These are phyloP conservation scores for Okapia johnstoni DNA, from an alignment of 2,113 vertebrate species.

Conservation along the genomic window DNA sequence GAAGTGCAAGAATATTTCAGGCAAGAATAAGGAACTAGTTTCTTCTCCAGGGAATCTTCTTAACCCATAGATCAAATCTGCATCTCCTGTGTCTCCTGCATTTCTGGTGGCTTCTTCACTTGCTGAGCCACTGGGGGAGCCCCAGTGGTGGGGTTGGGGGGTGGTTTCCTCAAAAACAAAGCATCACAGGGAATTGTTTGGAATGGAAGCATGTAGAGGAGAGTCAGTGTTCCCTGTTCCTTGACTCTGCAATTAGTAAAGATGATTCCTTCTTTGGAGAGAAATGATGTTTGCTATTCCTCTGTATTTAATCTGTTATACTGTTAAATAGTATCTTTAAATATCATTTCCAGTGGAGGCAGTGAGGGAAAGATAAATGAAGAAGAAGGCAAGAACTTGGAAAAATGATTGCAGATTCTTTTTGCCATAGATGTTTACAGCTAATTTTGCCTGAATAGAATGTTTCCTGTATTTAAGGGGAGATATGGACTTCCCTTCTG, in stretches of 20 bases:
- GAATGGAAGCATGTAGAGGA: neutral
- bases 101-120: neutral
- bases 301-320: neutral
- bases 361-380: neutral
- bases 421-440: neutral
- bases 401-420: neutral
- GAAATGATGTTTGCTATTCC: neutral
- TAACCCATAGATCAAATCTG: neutral
- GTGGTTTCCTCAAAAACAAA: neutral
- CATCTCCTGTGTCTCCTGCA: neutral
- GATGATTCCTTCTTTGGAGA: neutral
- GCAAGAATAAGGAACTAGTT: neutral
- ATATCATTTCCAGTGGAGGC: neutral
- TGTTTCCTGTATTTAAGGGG: neutral
- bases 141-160: neutral
- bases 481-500: neutral
- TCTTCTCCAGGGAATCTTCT: neutral
- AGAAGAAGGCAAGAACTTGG: neutral
- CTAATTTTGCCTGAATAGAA: neutral
- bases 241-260: neutral
- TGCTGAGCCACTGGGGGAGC: neutral
- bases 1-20: neutral
- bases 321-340: neutral
- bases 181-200: neutral
- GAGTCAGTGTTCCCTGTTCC: neutral